Conservation (phyloP, 2,888 invertebrate species). For the Drosophila recens region DNA sequence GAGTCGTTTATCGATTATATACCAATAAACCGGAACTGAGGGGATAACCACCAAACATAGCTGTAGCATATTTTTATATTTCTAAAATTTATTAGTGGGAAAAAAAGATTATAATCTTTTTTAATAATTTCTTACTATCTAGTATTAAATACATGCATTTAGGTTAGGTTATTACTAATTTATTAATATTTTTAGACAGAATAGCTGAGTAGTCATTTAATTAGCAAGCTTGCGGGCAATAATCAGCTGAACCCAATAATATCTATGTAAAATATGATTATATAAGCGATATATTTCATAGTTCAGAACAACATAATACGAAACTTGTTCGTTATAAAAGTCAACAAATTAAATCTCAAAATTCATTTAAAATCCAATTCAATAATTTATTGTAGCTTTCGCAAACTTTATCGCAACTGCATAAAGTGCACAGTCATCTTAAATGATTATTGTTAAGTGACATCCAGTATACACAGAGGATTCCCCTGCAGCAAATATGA, state of each 20-base stretch:
- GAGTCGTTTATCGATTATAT: conserved; percentile 22
- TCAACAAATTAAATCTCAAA: conserved; percentile 7
- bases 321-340: conserved; percentile 2
- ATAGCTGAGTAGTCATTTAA: background rate
- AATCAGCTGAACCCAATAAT: conserved; percentile 5
- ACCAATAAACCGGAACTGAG: conserved; percentile 16
- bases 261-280: background rate
- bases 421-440: conserved; percentile 19
- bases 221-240: background rate
- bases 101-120: background rate
- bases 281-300: conserved; percentile 6
- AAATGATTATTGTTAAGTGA: conserved; percentile 25
- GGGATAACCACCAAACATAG: conserved; percentile 15
- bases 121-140: conserved; percentile 2
- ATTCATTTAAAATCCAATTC: conserved; percentile 1
- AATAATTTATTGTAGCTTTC: conserved; percentile 14
- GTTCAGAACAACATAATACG: conserved; percentile 8
- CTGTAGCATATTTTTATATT: conserved; percentile 19
- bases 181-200: conserved; percentile 29
- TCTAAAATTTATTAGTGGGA: conserved; percentile 19
- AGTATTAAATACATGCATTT: conserved; percentile 15
- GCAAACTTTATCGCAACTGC: conserved; percentile 10
- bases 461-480: conserved; percentile 22
- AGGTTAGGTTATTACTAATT: conserved; percentile 24
- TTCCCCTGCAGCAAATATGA: conserved; percentile 17